These are phyloP conservation scores for Magallana ariakensis DNA, from an alignment of 1,140 invertebrate genomes.

Conservation along the genomic window DNA sequence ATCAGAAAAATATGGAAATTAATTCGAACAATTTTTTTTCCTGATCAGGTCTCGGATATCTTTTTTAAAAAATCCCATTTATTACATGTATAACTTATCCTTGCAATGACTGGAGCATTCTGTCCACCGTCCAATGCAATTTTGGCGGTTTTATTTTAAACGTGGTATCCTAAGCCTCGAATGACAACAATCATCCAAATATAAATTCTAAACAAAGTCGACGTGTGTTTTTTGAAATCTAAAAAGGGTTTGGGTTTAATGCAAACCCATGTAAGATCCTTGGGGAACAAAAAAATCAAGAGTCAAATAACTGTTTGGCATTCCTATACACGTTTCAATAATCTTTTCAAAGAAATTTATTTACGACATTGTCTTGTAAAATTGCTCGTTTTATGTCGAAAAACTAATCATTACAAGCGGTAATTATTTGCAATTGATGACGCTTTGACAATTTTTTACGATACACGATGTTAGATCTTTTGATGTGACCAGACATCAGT, in stretches of 20 bases:
- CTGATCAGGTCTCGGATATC: neutral
- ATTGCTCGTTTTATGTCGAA: neutral
- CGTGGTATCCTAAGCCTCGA: too few species aligned
- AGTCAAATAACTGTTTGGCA: neutral
- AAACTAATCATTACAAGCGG: constrained; percentile 6
- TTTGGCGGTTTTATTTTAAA: neutral
- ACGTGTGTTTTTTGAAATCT: constrained; percentile 7
- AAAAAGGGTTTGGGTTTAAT: neutral
- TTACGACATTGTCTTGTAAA: constrained; percentile 23
- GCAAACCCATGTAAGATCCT: neutral
- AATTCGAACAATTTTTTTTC: neutral
- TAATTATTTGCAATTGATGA: constrained; percentile 2
- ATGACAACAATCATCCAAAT: neutral
- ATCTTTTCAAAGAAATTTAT: constrained; percentile 26
- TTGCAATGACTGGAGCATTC: too few species aligned
- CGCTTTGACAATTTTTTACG: constrained; percentile 20
- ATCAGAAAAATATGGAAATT: neutral
- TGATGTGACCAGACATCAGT: constrained; percentile 14
- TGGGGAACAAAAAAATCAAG: constrained; percentile 3
- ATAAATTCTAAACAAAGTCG: neutral
- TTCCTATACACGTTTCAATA: neutral
- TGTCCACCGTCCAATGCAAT: too few species aligned
- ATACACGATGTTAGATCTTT: neutral
- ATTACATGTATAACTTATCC: too few species aligned
- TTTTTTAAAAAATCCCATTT: neutral